Evolutionary conservation across 2,113 vertebrate genomes (phyloP), one percentile per base, ranked within the genome.

Genomic region (Piprites chloris): DNA sequence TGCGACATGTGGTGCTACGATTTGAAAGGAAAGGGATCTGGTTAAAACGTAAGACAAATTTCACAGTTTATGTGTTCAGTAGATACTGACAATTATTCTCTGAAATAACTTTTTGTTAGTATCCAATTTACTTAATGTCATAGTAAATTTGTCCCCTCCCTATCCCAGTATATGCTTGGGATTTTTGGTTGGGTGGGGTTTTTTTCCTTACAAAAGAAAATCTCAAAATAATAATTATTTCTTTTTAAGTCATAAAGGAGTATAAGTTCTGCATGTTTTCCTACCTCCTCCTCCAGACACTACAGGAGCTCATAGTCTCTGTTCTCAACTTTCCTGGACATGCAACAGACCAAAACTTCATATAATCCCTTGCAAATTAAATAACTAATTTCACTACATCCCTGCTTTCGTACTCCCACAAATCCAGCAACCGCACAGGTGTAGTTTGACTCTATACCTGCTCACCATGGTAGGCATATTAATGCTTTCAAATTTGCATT

Each of bases 71-170:
- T 53, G 12, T 59, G 17, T 85, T 83, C 39, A 33, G 52, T 79
- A 72, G 72, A 42, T 55, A 56, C 9, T 35, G 28, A 35, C 15
- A 52, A 6, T 44, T 83, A 32, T 59, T 93, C 30, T 83, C 33
- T 50, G 49, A 67, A 58, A 59, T 47, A 63, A 63, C 9, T 24
- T 53, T 65, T 67, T 63, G 8, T 71, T 78, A 21, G 5, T 80
- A 24, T 56, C 44, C 0, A 0, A 11, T 77, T 81, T 81, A 37
- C 9, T 80, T 72, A 63, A 33, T 52, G 66, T 46, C 2, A 0
- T 18, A 52, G 49, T 53, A 76, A 50, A 46, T 78, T 78, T 82
- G 14, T 11, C 13, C 14, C 18, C 9, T 6, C 2, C 4, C 39
- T 28, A 5, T 17, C 18, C 17, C 13, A 6, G 20, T 23, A 6